These are phyloP conservation scores for Stenoptilia bipunctidactyla DNA, from an alignment of 2,888 invertebrate genomes.

Conservation along the genomic window DNA sequence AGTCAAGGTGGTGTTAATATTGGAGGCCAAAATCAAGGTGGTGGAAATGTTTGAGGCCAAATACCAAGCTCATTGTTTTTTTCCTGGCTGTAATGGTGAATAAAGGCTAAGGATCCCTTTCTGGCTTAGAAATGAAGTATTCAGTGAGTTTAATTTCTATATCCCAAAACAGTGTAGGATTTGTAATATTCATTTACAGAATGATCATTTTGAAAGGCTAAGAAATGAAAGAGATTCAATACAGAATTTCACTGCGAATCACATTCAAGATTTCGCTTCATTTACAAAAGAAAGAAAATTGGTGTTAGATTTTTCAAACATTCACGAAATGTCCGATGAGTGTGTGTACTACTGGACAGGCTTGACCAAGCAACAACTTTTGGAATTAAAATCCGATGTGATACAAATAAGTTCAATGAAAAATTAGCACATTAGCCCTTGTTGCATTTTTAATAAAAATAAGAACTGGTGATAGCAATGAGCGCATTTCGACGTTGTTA, in stretches of 20 bases:
- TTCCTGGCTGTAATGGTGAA: background rate
- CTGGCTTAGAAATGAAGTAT: background rate
- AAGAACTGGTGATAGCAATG: background rate
- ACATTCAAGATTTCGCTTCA: slow-evolving; percentile 13
- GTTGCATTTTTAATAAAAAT: background rate
- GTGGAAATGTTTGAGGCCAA: too few relatives aligned
- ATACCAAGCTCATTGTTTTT: background rate
- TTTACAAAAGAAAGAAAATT: slow-evolving; percentile 8
- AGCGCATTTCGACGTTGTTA: background rate
- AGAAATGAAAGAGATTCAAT: background rate
- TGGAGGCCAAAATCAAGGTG: too few relatives aligned
- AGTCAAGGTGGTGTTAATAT: too few relatives aligned
- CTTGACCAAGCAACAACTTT: background rate
- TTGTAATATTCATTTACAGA: background rate
- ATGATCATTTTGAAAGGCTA: background rate
- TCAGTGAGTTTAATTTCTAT: background rate
- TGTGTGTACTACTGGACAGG: background rate
- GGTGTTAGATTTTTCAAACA: background rate
- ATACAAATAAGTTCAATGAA: background rate
- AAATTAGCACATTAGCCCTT: background rate
- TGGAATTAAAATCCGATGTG: background rate
- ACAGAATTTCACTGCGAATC: slow-evolving; percentile 4
- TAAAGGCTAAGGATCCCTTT: background rate
- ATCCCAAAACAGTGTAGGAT: background rate
- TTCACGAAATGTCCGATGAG: background rate